Conservation (phyloP, 1,140 invertebrate species). For the Centruroides sculpturatus region DNA sequence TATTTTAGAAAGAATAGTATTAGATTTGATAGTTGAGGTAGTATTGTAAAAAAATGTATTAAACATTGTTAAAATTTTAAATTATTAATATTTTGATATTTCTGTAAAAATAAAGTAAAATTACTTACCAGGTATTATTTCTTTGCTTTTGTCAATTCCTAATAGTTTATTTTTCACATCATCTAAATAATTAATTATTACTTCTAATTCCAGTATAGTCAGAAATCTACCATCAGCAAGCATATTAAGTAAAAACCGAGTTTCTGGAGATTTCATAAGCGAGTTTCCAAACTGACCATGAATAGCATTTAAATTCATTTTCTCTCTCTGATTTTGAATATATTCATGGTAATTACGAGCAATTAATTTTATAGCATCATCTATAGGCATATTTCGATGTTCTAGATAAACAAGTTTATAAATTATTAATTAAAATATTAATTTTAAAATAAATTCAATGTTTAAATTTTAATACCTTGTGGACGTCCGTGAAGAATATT, state of each 20-base stretch:
- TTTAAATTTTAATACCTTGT: constrained; percentile 46
- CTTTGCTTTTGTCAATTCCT: constrained; percentile 36
- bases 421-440: neutral
- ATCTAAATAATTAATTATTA: constrained; percentile 58
- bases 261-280: neutral
- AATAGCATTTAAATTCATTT: neutral
- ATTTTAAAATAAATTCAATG: neutral
- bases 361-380: constrained; percentile 67
- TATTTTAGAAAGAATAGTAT: too few species aligned
- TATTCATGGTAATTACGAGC: constrained; percentile 63
- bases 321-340: constrained; percentile 9
- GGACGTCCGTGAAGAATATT: constrained; percentile 80
- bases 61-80: too few species aligned
- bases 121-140: constrained; percentile 34
- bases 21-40: too few species aligned
- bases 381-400: constrained; percentile 87
- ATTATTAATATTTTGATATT: too few species aligned
- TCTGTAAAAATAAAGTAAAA: too few species aligned
- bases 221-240: constrained; percentile 60
- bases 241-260: constrained; percentile 55
- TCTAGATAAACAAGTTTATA: constrained; percentile 37
- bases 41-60: too few species aligned
- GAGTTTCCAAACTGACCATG: neutral
- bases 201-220: constrained; percentile 62
- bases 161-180: neutral